Conservation (phyloP, 2,888 invertebrate genomes). For the Dione juno region DNA sequence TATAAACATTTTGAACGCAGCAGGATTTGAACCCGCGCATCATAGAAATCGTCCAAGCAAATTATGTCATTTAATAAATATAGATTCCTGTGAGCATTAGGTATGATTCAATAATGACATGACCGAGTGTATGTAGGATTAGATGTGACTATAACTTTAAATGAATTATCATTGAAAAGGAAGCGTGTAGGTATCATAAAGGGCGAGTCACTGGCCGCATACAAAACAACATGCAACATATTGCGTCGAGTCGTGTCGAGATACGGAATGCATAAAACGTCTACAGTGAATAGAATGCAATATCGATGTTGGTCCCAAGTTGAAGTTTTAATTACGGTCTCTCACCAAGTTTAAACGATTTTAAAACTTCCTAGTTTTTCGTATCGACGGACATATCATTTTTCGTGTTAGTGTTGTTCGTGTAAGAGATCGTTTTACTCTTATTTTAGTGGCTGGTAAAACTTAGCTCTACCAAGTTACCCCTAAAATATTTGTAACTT, state of each 20-base stretch:
- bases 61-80: background rate
- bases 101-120: background rate
- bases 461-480: conserved; percentile 8
- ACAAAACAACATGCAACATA: conserved; percentile 39
- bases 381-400: conserved; percentile 29
- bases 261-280: conserved; percentile 32
- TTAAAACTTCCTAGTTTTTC: conserved; percentile 28
- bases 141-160: conserved; percentile 31
- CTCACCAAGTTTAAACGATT: conserved; percentile 32
- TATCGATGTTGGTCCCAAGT: conserved; percentile 33
- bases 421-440: conserved; percentile 31
- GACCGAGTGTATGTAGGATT: conserved; percentile 4
- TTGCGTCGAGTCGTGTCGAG: conserved; percentile 34
- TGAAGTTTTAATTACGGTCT: conserved; percentile 41
- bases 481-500: background rate
- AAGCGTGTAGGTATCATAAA: conserved; percentile 38
- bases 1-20: too few relatives aligned
- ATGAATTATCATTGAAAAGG: conserved; percentile 36
- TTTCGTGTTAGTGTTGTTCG: conserved; percentile 23
- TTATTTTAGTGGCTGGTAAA: conserved; percentile 33
- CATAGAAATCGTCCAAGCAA: too few relatives aligned
- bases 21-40: too few relatives aligned
- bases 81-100: background rate
- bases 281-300: conserved; percentile 32
- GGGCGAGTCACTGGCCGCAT: conserved; percentile 31